Conservation (phyloP, 2,888 invertebrate genomes). For the Patella pellucida region DNA sequence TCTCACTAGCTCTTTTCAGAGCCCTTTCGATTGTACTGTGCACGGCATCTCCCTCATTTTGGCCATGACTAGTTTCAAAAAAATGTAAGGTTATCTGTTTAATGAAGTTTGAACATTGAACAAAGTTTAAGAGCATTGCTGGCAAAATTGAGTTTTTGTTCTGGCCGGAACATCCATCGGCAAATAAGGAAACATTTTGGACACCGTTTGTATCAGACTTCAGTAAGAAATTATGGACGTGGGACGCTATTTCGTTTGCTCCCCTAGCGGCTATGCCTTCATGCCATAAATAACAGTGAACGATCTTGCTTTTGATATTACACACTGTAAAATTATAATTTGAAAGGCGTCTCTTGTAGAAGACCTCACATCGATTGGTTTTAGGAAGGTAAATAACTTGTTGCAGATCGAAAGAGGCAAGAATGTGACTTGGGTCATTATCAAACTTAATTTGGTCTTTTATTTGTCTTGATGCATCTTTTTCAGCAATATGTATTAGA, state of each 20-base stretch:
- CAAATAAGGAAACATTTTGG: no score
- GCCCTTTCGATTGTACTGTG: neutral
- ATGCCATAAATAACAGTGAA: neutral
- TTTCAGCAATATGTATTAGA: neutral
- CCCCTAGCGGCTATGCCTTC: neutral
- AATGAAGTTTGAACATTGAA: constrained; percentile 13
- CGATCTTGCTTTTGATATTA: neutral
- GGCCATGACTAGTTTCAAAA: constrained; percentile 16
- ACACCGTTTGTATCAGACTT: neutral
- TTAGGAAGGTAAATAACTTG: neutral
- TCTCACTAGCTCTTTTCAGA: neutral
- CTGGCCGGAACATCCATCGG: constrained; percentile 18
- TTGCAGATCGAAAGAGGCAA: neutral
- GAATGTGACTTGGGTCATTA: neutral
- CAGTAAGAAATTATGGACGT: neutral
- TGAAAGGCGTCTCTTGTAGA: neutral
- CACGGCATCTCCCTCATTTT: constrained; percentile 14
- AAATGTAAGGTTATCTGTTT: neutral
- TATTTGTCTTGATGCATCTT: neutral
- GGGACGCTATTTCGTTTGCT: constrained; percentile 1
- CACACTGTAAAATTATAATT: constrained; percentile 7
- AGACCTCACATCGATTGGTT: neutral
- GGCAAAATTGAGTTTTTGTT: constrained; percentile 19
- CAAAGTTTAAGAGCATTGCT: constrained; percentile 12
- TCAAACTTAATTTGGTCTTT: neutral